Percentiles rank a stretch among this genome's conserved stretches.
phyloP scores from a whole-genome alignment of 2,797 vertebrate genomes.

The Muraenolepis orangiensis region DNA sequence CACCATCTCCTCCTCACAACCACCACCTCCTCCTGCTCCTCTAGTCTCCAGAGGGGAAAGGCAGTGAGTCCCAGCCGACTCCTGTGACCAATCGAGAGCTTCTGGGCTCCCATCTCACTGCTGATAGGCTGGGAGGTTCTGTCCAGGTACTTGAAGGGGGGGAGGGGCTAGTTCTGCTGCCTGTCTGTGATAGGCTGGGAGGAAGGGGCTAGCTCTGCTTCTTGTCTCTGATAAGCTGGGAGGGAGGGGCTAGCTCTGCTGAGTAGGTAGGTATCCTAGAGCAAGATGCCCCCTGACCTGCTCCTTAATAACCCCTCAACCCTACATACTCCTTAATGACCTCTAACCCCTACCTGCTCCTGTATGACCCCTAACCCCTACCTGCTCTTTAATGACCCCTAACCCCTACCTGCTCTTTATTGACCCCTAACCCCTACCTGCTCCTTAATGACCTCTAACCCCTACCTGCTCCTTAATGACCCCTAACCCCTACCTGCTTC shows the following conservation, averaged over 20 bases:
- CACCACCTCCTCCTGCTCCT: conserved; percentile 36
- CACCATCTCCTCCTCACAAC: conserved; percentile 11
- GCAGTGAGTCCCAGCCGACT: conserved; percentile 82
- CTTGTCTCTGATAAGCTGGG: conserved; percentile 52
- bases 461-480: too few relatives aligned
- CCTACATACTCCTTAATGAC: too few relatives aligned
- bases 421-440: too few relatives aligned
- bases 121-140: conserved; percentile 85
- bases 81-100: conserved; percentile 83
- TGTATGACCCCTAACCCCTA: too few relatives aligned
- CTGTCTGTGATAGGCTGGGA: conserved; percentile 21
- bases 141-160: conserved; percentile 79
- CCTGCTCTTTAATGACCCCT: too few relatives aligned
- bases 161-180: conserved; percentile 11
- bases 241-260: too few relatives aligned
- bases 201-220: conserved; percentile 36
- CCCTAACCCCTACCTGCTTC: too few relatives aligned
- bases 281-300: not conserved
- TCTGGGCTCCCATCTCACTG: conserved; percentile 82
- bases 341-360: not conserved
- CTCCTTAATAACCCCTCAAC: too few relatives aligned
- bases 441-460: too few relatives aligned
- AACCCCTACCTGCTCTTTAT: too few relatives aligned
- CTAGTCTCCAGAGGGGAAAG: conserved; percentile 80
- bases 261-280: not conserved